Evolutionary conservation across 2,797 vertebrate species (phyloP).

Genomic region (Microcaecilia unicolor): DNA sequence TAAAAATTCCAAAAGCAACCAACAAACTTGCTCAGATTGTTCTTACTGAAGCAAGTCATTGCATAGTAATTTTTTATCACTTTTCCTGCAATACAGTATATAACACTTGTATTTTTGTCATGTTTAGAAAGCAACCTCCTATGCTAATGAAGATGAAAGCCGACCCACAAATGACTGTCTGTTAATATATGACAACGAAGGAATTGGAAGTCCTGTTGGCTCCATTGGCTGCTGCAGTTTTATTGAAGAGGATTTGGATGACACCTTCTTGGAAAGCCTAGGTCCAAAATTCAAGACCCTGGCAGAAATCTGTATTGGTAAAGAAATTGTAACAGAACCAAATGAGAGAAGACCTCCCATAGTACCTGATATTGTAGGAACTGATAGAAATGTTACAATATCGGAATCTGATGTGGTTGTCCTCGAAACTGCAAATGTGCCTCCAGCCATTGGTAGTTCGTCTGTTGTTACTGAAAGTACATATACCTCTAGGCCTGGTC

Average conservation of each 20-base stretch:
- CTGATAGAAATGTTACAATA: not conserved
- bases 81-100: too few relatives aligned
- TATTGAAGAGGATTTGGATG: constrained; percentile 53
- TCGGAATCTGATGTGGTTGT: not conserved
- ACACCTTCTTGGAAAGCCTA: constrained; percentile 61
- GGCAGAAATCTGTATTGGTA: constrained; percentile 61
- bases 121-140: constrained; percentile 58
- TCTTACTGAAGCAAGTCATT: too few relatives aligned
- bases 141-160: constrained; percentile 53
- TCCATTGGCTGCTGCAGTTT: constrained; percentile 62
- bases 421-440: constrained; percentile 31
- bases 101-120: constrained; percentile 3
- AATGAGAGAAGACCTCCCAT: constrained; percentile 6
- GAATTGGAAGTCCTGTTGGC: constrained; percentile 42
- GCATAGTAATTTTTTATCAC: too few relatives aligned
- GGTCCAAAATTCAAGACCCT: constrained; percentile 69
- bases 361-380: constrained; percentile 1
- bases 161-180: constrained; percentile 57
- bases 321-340: constrained; percentile 35
- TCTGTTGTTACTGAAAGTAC: constrained; percentile 50
- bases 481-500: constrained; percentile 34
- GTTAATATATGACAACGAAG: constrained; percentile 65
- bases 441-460: constrained; percentile 37
- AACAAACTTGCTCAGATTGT: too few relatives aligned
- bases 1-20: too few relatives aligned